Base-by-base conservation (phyloP, 2,888 invertebrate species). In the Cataglyphis cursor region DNA sequence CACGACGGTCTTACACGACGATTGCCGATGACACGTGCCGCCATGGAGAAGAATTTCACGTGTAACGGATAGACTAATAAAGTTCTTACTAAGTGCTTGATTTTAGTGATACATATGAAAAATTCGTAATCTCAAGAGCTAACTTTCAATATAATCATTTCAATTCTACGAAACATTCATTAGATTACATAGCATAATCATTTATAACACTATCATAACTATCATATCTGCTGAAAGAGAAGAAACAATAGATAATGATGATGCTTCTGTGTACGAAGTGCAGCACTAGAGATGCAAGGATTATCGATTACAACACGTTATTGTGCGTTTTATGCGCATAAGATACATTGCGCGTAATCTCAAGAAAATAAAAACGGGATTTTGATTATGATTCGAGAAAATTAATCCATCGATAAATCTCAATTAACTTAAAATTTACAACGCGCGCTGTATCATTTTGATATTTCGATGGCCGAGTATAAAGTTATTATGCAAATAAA, bases 11-110 rank as follows among this genome's bases (percentile, higher is more conserved):
- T 76, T 75, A 44, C 61, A 24, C 31, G 76, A 54, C 38, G 35
- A 59, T 57, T 24, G 57, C 48, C 21, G 59, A 83, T 87, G 78
- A 61, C 87, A 87, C 86, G 86, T 88, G 87, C 75, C 70, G 65
- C 82, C 84, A 74, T 51, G 65, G 41, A 72, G 57, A 66, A 54
- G 81, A 87, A 85, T 72, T 85, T 54, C 83, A 66, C 78, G 83
- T 48, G 28, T 68, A 59, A 65, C 62, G 24, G 35, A 48, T 48
- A n/a, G 21, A 44, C 21, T 51, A n/a, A 51, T 51, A 51, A 51
- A 51, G 3, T 51, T 31, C 18, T 12, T 18, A 44, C 3, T 28
- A 28, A 28, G 35, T 57, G 57, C 18, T 18, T 21, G n/a, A 3
- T 57, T 59, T 68, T 38, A 35, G 18, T 68, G 12, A 31, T 78